Evolutionary conservation across 1,140 invertebrate genomes (phyloP).

Genomic region (Sinonovacula constricta): DNA sequence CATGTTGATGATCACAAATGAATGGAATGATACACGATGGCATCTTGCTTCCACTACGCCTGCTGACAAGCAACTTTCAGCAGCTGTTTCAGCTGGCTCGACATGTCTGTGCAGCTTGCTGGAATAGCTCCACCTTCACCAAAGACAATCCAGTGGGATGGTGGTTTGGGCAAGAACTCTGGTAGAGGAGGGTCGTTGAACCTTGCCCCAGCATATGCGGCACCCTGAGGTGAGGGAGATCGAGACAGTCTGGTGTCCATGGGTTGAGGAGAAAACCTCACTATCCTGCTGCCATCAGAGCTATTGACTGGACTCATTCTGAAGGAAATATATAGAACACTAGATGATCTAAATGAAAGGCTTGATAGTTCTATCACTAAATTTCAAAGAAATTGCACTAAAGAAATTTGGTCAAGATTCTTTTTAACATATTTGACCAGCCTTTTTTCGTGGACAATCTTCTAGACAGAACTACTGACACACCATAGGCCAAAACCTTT

Average conservation of each 20-base stretch:
- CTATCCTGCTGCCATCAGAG: background rate
- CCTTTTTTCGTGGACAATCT: no score
- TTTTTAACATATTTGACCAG: no score
- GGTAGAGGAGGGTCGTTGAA: constrained; percentile 83
- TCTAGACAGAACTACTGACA: no score
- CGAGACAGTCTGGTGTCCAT: constrained; percentile 9
- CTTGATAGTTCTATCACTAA: no score
- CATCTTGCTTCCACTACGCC: constrained; percentile 14
- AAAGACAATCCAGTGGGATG: constrained; percentile 80
- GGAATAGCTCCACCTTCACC: constrained; percentile 33
- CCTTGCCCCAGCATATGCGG: constrained; percentile 82
- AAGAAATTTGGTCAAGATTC: no score
- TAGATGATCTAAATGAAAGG: background rate
- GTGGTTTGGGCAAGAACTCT: constrained; percentile 82
- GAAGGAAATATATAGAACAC: constrained; percentile 6
- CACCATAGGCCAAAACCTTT: no score
- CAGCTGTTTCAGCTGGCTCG: constrained; percentile 81
- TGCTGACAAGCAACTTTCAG: constrained; percentile 80
- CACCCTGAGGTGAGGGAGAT: constrained; percentile 41
- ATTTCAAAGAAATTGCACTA: no score
- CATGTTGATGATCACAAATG: constrained; percentile 53
- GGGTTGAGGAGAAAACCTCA: constrained; percentile 35
- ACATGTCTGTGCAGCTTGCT: constrained; percentile 69
- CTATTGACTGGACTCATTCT: constrained; percentile 35
- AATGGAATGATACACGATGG: constrained; percentile 62